Conservation (phyloP, 2,113 vertebrate species). For the Collichthys lucidus region DNA sequence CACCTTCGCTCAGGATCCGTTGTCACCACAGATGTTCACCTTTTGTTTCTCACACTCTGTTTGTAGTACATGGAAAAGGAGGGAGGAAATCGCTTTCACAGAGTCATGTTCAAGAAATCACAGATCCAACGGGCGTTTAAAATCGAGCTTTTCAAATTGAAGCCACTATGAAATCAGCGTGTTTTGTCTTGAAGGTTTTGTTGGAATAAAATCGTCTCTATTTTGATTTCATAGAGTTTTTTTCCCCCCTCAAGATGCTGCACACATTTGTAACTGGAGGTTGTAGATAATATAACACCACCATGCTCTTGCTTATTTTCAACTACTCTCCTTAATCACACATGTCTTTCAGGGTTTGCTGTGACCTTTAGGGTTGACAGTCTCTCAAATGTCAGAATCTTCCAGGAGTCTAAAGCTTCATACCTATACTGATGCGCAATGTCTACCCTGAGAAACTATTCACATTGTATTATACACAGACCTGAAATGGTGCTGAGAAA, state of each 20-base stretch:
- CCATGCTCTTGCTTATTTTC: conserved; percentile 26
- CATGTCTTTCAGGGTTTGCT: conserved; percentile 12
- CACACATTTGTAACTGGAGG: not conserved
- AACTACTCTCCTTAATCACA: conserved; percentile 8
- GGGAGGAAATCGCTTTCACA: not conserved
- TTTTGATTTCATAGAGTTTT: not conserved
- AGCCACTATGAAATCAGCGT: not conserved
- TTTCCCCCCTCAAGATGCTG: not conserved
- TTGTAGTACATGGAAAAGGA: not conserved
- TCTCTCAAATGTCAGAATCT: conserved; percentile 56
- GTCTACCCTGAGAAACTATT: conserved; percentile 52
- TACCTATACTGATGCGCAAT: conserved; percentile 20
- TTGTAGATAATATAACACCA: conserved; percentile 14
- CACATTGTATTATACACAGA: conserved; percentile 29
- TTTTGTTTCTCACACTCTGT: conserved; percentile 26
- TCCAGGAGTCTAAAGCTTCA: conserved; percentile 44
- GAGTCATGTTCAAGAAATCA: conserved; percentile 2
- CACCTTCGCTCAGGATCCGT: conserved; percentile 1
- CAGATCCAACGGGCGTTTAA: not conserved
- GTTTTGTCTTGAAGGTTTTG: not conserved
- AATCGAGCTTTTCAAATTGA: not conserved
- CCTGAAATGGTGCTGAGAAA: conserved; percentile 21
- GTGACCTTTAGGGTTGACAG: conserved; percentile 59
- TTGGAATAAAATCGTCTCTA: not conserved
- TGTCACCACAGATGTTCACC: conserved; percentile 41